Base-by-base conservation (phyloP, 2,888 invertebrate species). In the Mactromeris polynyma region DNA sequence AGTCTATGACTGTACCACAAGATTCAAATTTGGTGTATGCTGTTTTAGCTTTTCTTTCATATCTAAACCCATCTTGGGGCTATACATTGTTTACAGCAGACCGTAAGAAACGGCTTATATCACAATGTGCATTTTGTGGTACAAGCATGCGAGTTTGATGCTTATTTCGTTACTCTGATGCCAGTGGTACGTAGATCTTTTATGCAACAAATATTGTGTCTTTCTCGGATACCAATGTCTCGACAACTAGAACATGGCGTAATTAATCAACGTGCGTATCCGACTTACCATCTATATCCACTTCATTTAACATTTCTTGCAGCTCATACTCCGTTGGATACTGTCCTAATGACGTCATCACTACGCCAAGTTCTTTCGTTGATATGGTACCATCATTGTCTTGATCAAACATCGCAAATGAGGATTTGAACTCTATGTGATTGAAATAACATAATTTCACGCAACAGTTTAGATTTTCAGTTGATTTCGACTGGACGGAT, bases 381-480 rank as follows among this genome's bases (percentile, higher is more conserved):
- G 88, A 88, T 81, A 90, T 90, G 3, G 86, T 88, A 26, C 86
- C 86, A 81, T 88, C 86, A 0, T 81, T 81, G 54, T 90, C 90
- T 64, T 88, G 84, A 77, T 90, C 90, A 54, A 90, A 90, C 86
- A 88, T 84, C 26, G 77, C 86, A 79, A 90, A 90, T 21, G 90
- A 88, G 38, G 88, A 40, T 33, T 73, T 73, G 38, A 82, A 88
- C 33, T 90, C 90, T 90, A 54, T 33, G 19, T 9, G 11, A 26
- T 58, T 2, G n/a, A 58, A 19, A 58, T 2, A 58, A n/a, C 2
- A 69, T 14, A 69, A 31, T 33, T 33, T 9, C 33, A 11, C 17
- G 6, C 46, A 46, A 11, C 17, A 46, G n/a, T n/a, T n/a, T n/a
- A n/a, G n/a, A 46, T 17, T 11, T 7, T 17, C 46, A 7, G 46